phyloP scores from a whole-genome alignment of 2,888 invertebrate species.

The Eurois occulta region DNA sequence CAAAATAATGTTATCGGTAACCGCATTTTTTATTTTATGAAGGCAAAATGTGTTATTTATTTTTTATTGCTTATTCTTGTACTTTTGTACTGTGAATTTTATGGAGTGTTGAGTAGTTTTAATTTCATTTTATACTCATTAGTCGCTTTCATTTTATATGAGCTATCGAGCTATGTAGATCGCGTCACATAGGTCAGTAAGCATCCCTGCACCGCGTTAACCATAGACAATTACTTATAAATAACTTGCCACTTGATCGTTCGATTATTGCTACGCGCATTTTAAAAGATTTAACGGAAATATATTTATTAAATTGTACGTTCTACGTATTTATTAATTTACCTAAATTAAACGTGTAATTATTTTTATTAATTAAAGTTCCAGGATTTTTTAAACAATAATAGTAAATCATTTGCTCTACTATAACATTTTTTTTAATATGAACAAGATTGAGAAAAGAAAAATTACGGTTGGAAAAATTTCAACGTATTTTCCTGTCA shows the following conservation, averaged over 20 bases:
- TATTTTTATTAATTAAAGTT: not conserved
- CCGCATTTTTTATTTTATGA: too few species aligned
- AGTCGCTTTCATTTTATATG: constrained; percentile 30
- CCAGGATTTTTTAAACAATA: too few species aligned
- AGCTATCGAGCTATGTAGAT: constrained; percentile 57
- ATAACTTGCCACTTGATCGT: constrained; percentile 57
- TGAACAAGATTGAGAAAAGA: not conserved
- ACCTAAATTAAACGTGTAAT: not conserved
- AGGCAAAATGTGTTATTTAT: not conserved
- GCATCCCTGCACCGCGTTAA: constrained; percentile 68
- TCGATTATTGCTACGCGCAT: constrained; percentile 32
- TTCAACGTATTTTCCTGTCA: not conserved
- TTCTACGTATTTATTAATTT: too few species aligned
- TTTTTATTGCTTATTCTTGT: not conserved
- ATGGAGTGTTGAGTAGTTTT: constrained; percentile 33
- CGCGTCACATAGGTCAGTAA: constrained; percentile 73
- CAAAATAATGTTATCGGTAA: too few species aligned
- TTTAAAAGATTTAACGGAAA: not conserved
- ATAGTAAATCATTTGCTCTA: too few species aligned
- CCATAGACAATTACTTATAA: constrained; percentile 61
- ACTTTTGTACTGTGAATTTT: not conserved
- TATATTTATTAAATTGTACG: too few species aligned
- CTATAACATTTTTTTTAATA: not conserved
- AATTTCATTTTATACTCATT: constrained; percentile 29
- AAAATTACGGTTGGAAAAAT: not conserved